These are phyloP conservation scores for Elephas maximus DNA, from an alignment of 2,113 vertebrate genomes.

Conservation along the genomic window DNA sequence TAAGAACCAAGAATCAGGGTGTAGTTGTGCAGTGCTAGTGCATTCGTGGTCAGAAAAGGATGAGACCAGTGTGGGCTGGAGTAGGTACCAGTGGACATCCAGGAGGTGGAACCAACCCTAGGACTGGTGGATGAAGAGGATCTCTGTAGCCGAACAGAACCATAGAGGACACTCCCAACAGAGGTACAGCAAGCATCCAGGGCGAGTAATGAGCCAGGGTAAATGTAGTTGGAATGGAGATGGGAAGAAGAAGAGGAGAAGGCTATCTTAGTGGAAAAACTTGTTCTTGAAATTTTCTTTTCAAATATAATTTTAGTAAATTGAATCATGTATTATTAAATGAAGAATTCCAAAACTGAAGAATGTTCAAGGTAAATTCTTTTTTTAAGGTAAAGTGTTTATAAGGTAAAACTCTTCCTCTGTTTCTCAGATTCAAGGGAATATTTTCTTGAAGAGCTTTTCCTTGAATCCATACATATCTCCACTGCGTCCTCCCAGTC, in stretches of 20 bases:
- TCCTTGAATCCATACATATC: not conserved
- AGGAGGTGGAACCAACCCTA: not conserved
- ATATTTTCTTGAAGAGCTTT: not conserved
- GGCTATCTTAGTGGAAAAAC: not conserved
- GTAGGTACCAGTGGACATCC: not conserved
- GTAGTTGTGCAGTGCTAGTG: not conserved
- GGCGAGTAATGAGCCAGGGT: not conserved
- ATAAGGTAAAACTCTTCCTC: not conserved
- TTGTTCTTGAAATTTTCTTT: conserved; percentile 7
- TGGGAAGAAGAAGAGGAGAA: not conserved
- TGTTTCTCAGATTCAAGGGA: conserved; percentile 32
- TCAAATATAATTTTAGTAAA: conserved; percentile 6
- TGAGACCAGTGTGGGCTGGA: not conserved
- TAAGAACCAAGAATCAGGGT: not conserved
- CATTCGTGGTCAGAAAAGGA: not conserved
- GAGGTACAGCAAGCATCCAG: not conserved
- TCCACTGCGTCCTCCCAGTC: not conserved
- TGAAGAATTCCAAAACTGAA: not conserved
- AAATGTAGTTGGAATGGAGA: not conserved
- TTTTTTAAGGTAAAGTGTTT: not conserved
- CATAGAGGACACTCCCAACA: not conserved
- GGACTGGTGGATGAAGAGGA: not conserved
- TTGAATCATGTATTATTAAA: not conserved
- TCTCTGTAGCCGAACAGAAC: not conserved
- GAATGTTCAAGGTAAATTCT: not conserved